These are phyloP conservation scores for Gisinianus flammeolus DNA, from an alignment of 2,888 invertebrate species.

Conservation along the genomic window DNA sequence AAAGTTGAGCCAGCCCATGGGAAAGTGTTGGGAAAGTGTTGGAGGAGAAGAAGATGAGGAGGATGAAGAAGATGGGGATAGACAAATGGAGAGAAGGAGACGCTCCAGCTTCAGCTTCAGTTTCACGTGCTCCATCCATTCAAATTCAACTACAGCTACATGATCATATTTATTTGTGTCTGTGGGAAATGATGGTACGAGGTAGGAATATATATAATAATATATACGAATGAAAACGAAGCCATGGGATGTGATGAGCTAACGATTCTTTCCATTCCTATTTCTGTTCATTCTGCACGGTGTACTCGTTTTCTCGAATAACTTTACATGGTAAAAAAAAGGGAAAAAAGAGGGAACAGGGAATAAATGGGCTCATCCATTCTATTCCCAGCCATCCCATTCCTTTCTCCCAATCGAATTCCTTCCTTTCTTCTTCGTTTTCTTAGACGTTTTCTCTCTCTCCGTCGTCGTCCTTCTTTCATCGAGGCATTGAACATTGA, in stretches of 20 bases:
- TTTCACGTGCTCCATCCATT: background rate
- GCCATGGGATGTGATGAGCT: too few relatives aligned
- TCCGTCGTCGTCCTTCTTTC: background rate
- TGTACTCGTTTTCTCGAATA: background rate
- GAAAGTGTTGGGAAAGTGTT: too few relatives aligned
- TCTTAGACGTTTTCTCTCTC: background rate
- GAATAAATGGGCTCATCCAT: conserved; percentile 28
- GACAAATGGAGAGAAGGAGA: conserved; percentile 8
- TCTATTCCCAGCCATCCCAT: conserved; percentile 5
- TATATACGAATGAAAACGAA: too few relatives aligned
- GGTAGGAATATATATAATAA: background rate
- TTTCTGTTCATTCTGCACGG: background rate
- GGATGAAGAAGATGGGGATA: background rate
- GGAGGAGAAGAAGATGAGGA: background rate
- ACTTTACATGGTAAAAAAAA: background rate
- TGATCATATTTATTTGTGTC: conserved; percentile 26
- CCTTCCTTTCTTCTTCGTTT: too few relatives aligned
- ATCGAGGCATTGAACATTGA: background rate
- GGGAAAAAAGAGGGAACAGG: background rate
- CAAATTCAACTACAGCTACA: conserved; percentile 17
- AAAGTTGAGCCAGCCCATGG: too few relatives aligned
- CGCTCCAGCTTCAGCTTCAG: background rate
- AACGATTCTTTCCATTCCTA: background rate
- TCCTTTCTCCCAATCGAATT: background rate
- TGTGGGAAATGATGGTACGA: background rate